These are phyloP conservation scores for Desmodus rotundus DNA, from an alignment of 2,113 vertebrate species.

Conservation along the genomic window DNA sequence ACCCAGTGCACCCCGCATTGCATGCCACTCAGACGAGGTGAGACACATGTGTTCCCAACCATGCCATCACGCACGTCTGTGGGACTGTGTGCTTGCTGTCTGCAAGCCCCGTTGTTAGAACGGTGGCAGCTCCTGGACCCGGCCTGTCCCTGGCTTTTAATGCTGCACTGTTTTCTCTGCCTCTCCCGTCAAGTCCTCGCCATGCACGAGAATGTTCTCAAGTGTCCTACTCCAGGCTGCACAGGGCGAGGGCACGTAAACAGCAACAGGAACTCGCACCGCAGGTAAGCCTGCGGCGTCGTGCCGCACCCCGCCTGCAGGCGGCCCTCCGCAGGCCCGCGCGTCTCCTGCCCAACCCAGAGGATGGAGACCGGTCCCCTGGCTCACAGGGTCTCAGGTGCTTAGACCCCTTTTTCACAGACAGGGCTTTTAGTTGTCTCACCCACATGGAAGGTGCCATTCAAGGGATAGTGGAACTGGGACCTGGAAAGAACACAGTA, in stretches of 20 bases:
- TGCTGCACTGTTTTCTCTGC: conserved; percentile 87
- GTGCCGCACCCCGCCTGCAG: conserved; percentile 60
- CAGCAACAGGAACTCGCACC: conserved; percentile 99
- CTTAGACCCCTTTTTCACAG: background rate
- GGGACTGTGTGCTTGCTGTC: conserved; percentile 77
- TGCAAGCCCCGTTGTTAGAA: conserved; percentile 74
- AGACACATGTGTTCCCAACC: conserved; percentile 71
- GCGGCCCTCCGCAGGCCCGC: background rate
- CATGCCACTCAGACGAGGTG: too few species aligned
- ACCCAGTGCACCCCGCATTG: conserved; percentile 46
- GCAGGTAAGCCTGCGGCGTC: conserved; percentile 91
- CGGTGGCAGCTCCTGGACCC: conserved; percentile 78
- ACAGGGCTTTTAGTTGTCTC: background rate
- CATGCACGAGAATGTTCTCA: conserved; percentile 99
- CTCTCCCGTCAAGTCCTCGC: conserved; percentile 98
- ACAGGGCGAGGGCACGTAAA: conserved; percentile 99
- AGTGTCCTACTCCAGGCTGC: conserved; percentile 99
- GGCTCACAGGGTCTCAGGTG: conserved; percentile 15
- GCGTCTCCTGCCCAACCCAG: background rate
- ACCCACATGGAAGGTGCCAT: accelerated
- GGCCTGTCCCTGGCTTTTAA: conserved; percentile 82
- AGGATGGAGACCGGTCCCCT: conserved; percentile 42
- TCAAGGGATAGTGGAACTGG: accelerated
- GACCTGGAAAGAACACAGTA: too few species aligned
- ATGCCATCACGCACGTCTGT: conserved; percentile 76